Conservation (phyloP, 2,113 vertebrate genomes). For the Melospiza melodia region DNA sequence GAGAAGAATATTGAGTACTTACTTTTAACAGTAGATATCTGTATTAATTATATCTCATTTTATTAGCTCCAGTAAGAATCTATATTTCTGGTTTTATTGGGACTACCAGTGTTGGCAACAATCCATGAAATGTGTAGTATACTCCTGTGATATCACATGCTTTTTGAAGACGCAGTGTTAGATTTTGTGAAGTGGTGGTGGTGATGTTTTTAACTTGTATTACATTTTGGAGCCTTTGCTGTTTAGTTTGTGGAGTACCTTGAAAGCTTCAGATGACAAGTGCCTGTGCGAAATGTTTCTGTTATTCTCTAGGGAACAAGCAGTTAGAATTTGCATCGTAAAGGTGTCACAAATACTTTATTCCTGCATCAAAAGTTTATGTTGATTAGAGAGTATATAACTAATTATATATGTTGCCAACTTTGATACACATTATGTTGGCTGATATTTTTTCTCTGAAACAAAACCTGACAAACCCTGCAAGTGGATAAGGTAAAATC, state of each 20-base stretch:
- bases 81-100: background rate
- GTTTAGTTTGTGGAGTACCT: background rate
- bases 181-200: background rate
- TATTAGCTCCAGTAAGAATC: background rate
- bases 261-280: background rate
- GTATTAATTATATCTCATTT: background rate
- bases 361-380: background rate
- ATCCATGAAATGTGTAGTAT: background rate
- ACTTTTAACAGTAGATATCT: background rate
- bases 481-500: background rate
- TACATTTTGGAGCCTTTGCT: background rate
- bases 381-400: background rate
- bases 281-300: background rate
- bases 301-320: background rate
- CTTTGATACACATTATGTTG: background rate
- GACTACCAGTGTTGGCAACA: background rate
- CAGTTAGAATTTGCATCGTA: background rate
- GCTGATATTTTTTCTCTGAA: background rate
- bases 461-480: background rate
- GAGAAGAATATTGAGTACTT: background rate
- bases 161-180: background rate
- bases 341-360: background rate
- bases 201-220: background rate
- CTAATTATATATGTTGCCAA: background rate
- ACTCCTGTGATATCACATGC: background rate